phyloP scores from a whole-genome alignment of 2,888 invertebrate genomes.

The Drosophila fungiperda region DNA sequence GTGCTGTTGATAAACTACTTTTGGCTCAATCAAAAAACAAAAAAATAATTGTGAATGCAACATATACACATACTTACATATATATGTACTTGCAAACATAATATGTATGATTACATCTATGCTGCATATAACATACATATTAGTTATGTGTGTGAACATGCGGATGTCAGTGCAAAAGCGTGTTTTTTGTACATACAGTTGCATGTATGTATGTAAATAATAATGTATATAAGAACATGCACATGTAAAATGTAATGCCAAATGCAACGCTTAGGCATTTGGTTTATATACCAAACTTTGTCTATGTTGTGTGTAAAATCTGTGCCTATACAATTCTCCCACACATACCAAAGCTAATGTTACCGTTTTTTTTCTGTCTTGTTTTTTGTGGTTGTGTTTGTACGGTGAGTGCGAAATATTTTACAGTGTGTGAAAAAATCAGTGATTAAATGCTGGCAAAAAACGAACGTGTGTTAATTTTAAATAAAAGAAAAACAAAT shows the following conservation, averaged over 20 bases:
- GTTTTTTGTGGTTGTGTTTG: constrained; percentile 40
- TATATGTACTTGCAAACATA: constrained; percentile 10
- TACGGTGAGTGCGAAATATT: constrained; percentile 50
- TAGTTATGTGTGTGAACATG: constrained; percentile 14
- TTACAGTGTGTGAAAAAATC: constrained; percentile 33
- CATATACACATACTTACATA: constrained; percentile 31
- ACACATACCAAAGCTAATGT: constrained; percentile 25
- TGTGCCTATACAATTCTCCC: constrained; percentile 21
- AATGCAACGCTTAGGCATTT: constrained; percentile 28
- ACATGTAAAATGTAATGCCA: constrained; percentile 36
- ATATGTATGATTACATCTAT: constrained; percentile 9
- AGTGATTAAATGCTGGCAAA: constrained; percentile 57
- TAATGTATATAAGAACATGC: constrained; percentile 14
- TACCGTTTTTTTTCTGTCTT: constrained; percentile 20
- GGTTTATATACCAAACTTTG: constrained; percentile 6
- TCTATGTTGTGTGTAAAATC: constrained; percentile 9
- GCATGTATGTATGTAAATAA: constrained; percentile 27
- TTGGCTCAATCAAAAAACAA: constrained; percentile 30
- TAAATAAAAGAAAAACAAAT: constrained; percentile 47
- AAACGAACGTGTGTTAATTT: constrained; percentile 56
- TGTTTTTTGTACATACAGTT: constrained; percentile 13
- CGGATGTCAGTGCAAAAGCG: constrained; percentile 23
- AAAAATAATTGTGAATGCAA: constrained; percentile 38
- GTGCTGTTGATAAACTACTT: constrained; percentile 59
- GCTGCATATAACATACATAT: constrained; percentile 18